These are phyloP conservation scores for Ceratina japonica DNA, from an alignment of 1,140 invertebrate genomes.

Conservation along the genomic window DNA sequence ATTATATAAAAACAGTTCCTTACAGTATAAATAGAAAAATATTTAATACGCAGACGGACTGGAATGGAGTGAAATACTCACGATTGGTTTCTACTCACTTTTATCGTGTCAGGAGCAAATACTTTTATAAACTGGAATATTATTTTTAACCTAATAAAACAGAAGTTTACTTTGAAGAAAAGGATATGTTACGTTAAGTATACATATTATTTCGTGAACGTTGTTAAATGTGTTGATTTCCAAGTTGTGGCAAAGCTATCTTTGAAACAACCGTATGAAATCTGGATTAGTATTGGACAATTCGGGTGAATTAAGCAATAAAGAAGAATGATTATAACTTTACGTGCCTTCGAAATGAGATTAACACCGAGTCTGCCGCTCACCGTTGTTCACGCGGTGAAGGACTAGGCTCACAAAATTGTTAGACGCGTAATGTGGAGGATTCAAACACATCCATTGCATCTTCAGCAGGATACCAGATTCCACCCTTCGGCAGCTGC, in stretches of 20 bases:
- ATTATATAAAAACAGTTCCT: too few species aligned
- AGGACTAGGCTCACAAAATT: slow-evolving; percentile 57
- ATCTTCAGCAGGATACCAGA: slow-evolving; percentile 75
- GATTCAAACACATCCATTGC: slow-evolving; percentile 75
- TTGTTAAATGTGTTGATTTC: not conserved
- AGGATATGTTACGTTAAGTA: not conserved
- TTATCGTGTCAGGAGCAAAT: not conserved
- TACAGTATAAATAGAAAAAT: not conserved
- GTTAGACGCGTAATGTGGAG: slow-evolving; percentile 75
- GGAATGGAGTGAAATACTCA: not conserved
- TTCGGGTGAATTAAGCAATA: not conserved
- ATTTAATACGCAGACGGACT: not conserved
- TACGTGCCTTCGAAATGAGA: not conserved
- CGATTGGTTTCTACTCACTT: not conserved
- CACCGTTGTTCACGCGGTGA: slow-evolving; percentile 50
- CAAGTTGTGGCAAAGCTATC: not conserved
- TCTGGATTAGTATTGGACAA: not conserved
- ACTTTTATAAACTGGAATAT: not conserved
- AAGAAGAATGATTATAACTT: not conserved
- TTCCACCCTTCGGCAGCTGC: slow-evolving; percentile 74
- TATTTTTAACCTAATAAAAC: not conserved
- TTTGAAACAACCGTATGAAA: not conserved
- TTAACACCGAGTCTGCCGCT: slow-evolving; percentile 34
- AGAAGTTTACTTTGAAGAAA: not conserved
- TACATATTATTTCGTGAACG: too few species aligned